Base-by-base conservation (phyloP, 1,140 invertebrate genomes). In the Anagrus nilaparvatae region DNA sequence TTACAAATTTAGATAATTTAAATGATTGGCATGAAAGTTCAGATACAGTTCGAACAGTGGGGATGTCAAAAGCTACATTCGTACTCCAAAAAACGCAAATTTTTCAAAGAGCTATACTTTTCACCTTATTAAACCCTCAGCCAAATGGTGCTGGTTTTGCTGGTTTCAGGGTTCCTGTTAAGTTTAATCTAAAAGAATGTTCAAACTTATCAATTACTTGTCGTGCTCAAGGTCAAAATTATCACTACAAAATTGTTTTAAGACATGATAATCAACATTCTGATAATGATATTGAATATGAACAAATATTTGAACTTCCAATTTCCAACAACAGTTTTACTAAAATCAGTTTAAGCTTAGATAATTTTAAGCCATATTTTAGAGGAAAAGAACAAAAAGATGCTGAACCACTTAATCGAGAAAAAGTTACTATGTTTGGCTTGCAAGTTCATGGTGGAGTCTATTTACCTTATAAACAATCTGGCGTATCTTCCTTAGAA, bases 371-470 rank as follows among this genome's bases (percentile, higher is more conserved):
- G 50, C 67, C 79, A 3, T 81, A 76, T 53, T 80, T 69, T 48
- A 65, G 77, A 51, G 79, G 79, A 7, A 65, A 65, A 43, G 61
- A 69, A 48, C 54, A 73, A 16, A 69, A 71, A 32, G 61, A 74
- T 43, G 70, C 69, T 5, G 68, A 75, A 51, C 67, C 71, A 3
- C 53, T 83, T 8, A 73, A 83, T 53, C 61, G 59, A 21, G 57
- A 70, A 5, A 67, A 74, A 45, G 72, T 83, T 18, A 79, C 77
- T 2, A 74, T 70, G 53, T 67, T 82, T 43, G 79, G 76, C 17
- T 56, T 83, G 27, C 78, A 82, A 65, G 66, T 79, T 52, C 78
- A 74, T 48, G 79, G 79, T 19, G 80, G 80, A n/a, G 78, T 81
- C 31, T 81, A 82, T 55, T 60, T 67, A 37, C 64, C 72, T 8